Conservation (phyloP, 2,888 invertebrate species). For the Agrochola circellaris region DNA sequence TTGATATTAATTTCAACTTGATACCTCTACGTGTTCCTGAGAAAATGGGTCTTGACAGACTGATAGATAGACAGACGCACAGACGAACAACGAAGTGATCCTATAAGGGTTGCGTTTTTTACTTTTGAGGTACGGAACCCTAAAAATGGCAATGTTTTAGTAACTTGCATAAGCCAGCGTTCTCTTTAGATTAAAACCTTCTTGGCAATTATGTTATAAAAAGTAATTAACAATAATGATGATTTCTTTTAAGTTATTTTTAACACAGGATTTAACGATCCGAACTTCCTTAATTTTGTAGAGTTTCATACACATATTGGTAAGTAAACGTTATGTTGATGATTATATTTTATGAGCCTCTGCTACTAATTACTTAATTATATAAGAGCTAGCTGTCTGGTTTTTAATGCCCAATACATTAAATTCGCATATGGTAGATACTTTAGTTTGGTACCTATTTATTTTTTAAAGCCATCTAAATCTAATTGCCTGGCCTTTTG, state of each 20-base stretch:
- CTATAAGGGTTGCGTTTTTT: too few species aligned
- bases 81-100: too few species aligned
- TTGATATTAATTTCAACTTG: too few species aligned
- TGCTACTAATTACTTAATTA: slow-evolving; percentile 8
- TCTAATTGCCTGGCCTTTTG: too few species aligned
- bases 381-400: neutral
- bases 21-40: too few species aligned
- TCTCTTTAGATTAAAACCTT: neutral
- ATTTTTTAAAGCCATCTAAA: neutral
- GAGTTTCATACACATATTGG: slow-evolving; percentile 3
- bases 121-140: too few species aligned
- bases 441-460: neutral
- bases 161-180: neutral
- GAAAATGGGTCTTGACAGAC: too few species aligned
- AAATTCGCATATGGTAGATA: neutral
- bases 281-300: slow-evolving; percentile 15
- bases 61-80: too few species aligned
- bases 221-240: neutral
- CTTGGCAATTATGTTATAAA: neutral
- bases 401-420: slow-evolving; percentile 1
- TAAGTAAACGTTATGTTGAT: neutral
- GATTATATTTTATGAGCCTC: slow-evolving; percentile 6
- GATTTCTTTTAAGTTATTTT: neutral
- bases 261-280: slow-evolving; percentile 1
- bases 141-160: neutral